Base-by-base conservation (phyloP, 2,113 vertebrate species). In the Eudyptes chrysolophus region DNA sequence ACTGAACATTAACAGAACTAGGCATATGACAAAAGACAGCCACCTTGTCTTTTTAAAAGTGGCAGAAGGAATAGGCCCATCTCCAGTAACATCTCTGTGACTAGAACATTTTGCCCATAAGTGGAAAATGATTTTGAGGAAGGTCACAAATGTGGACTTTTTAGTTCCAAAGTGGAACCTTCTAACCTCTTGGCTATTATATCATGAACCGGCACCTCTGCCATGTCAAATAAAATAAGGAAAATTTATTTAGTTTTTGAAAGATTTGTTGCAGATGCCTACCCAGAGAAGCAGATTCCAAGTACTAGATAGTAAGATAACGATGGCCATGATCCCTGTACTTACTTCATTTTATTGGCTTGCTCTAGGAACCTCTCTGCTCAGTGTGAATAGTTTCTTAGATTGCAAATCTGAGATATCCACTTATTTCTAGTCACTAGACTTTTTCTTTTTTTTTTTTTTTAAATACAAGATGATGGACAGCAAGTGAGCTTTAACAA, bases 141-240 rank as follows among this genome's bases (percentile, higher is more conserved):
- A 79, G 21, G 48, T 66, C 84, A 92, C 26, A 66, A 75, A 93
- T 21, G 12, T 6, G 6, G 42, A 87, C 16, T 75, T 90, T 61
- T 87, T 38, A 60, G 51, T 82, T 75, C 36, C 89, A 34, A 74
- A 93, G 52, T 60, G 26, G 52, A 85, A 92, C 36, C 20, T 19
- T 96, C 34, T 78, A 92, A 75, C 51, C 42, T 93, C 78, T 51
- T 52, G 52, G 66, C 52, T 94, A 18, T 84, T 83, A 19, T 30
- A 83, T 51, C n/a, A 64, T 49, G 32, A 92, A 62, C 32, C 30
- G 36, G 6, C 44, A 88, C 52, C 57, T 79, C 66, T 88, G 58
- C 19, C 29, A 52, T 1, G 10, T 52, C 85, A 92, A 87, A 89
- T 62, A 94, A 81, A 85, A 72, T 20, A 58, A 0, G 0, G 15